A percentile compares a stretch with the other conserved stretches of the same genome.
phyloP scores from a whole-genome alignment of 2,888 invertebrate species.

The Ecliptopera silaceata region DNA sequence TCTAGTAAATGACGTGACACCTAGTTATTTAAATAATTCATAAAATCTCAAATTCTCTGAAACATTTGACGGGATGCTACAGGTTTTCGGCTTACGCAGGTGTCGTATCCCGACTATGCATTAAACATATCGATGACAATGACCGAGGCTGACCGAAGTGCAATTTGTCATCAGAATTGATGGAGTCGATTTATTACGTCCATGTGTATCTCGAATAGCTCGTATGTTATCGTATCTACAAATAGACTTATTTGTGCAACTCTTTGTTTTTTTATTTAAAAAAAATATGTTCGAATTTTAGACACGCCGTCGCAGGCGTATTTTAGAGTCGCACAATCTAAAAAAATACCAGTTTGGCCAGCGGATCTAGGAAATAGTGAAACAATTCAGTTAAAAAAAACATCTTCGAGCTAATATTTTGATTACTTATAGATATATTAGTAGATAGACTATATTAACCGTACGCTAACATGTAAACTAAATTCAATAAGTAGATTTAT shows the following conservation, averaged over 20 bases:
- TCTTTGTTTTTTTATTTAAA: too few species aligned
- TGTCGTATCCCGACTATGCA: slow-evolving; percentile 26
- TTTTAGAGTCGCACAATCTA: too few species aligned
- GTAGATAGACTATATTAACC: too few species aligned
- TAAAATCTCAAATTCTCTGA: slow-evolving; percentile 11
- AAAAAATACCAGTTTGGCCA: too few species aligned
- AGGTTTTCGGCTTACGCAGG: slow-evolving; percentile 32
- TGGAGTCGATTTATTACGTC: slow-evolving; percentile 17
- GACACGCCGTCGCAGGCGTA: too few species aligned
- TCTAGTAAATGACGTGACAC: slow-evolving; percentile 1
- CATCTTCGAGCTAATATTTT: too few species aligned
- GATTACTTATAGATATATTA: too few species aligned
- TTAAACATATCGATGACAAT: slow-evolving; percentile 33
- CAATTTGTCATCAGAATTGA: slow-evolving; percentile 34
- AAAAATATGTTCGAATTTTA: too few species aligned
- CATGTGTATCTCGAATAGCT: slow-evolving; percentile 9
- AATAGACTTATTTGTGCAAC: background rate
- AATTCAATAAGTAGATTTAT: too few species aligned
- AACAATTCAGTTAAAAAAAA: too few species aligned
- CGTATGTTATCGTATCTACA: background rate
- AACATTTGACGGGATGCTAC: slow-evolving; percentile 31
- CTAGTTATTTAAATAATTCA: slow-evolving; percentile 20
- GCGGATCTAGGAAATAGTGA: too few species aligned
- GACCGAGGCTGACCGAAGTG: slow-evolving; percentile 33
- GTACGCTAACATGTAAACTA: too few species aligned